These are phyloP conservation scores for Heliconius aoede DNA, from an alignment of 2,888 invertebrate species.

Conservation along the genomic window DNA sequence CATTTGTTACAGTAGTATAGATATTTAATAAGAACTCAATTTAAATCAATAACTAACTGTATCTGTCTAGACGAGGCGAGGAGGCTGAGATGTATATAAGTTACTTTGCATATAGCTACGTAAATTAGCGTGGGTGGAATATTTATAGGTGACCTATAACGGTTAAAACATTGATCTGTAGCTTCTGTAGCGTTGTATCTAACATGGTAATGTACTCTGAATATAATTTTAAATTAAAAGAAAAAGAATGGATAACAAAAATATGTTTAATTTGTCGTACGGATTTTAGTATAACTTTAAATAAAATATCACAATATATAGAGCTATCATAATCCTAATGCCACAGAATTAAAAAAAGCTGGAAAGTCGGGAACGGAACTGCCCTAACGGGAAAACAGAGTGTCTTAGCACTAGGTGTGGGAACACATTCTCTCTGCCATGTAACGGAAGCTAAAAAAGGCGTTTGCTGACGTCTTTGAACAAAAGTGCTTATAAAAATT, in stretches of 20 bases:
- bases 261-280: neutral
- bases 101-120: conserved; percentile 36
- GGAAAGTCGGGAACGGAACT: no score
- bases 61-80: conserved; percentile 28
- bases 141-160: conserved; percentile 35
- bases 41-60: conserved; percentile 14
- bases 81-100: conserved; percentile 34
- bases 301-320: no score
- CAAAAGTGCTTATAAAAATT: no score
- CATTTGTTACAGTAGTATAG: neutral
- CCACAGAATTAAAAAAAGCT: no score
- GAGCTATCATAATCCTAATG: no score
- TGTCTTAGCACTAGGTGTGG: no score
- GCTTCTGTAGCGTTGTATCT: neutral
- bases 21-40: conserved; percentile 1
- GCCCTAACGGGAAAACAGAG: no score
- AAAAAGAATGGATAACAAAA: no score
- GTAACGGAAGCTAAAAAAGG: no score
- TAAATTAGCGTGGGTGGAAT: conserved; percentile 27
- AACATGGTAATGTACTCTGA: neutral
- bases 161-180: conserved; percentile 11
- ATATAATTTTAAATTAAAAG: neutral
- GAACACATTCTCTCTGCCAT: no score
- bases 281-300: no score
- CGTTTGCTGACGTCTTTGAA: no score